phyloP scores from a whole-genome alignment of 2,797 vertebrate species.

The Glossophaga mutica region DNA sequence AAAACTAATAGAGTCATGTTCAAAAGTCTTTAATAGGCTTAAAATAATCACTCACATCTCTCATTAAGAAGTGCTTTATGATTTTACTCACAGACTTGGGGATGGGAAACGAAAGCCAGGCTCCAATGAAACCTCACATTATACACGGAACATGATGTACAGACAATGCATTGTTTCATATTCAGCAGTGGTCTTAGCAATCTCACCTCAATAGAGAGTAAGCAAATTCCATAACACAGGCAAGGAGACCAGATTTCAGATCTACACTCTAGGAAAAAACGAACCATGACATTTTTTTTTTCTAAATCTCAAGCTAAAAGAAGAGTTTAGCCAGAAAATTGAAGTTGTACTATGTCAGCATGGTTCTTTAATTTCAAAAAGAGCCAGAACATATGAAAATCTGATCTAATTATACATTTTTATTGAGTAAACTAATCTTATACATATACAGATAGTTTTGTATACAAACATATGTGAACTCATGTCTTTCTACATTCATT shows the following conservation, averaged over 20 bases:
- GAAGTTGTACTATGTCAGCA: neutral
- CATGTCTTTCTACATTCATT: neutral
- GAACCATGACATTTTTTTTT: too few species aligned
- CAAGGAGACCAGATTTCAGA: neutral
- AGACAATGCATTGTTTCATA: neutral
- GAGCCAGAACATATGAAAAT: neutral
- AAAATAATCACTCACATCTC: neutral
- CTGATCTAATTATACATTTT: neutral
- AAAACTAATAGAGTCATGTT: slow-evolving; percentile 47
- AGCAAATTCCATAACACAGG: neutral
- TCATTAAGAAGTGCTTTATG: neutral
- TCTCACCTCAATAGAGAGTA: neutral
- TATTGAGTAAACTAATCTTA: neutral
- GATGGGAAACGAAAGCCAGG: neutral
- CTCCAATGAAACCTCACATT: neutral
- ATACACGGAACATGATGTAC: neutral
- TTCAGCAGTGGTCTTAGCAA: neutral
- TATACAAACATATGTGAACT: neutral
- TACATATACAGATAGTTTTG: neutral
- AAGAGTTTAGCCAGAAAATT: neutral
- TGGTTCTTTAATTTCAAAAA: neutral
- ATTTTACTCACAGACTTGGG: neutral
- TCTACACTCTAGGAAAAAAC: neutral
- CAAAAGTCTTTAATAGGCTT: neutral
- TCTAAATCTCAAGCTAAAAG: neutral